phyloP scores from a whole-genome alignment of 2,113 vertebrate species.

The Thunnus thynnus region DNA sequence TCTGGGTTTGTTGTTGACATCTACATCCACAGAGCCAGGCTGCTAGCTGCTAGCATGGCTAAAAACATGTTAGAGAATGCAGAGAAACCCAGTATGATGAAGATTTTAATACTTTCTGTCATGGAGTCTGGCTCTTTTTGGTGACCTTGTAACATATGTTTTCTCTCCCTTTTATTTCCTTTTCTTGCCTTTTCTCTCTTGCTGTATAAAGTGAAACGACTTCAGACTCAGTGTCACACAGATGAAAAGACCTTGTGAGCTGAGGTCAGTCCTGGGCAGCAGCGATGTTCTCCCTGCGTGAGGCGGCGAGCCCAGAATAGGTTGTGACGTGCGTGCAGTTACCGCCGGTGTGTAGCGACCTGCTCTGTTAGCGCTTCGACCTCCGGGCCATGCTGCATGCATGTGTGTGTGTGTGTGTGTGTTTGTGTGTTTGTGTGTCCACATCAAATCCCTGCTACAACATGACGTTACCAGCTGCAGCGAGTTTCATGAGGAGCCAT shows the following conservation, averaged over 20 bases:
- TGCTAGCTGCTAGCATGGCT: too few relatives aligned
- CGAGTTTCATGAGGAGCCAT: background rate
- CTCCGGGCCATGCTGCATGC: background rate
- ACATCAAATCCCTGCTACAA: background rate
- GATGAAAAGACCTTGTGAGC: background rate
- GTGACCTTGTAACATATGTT: background rate
- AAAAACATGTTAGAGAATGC: too few relatives aligned
- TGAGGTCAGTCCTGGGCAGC: slow-evolving; percentile 6
- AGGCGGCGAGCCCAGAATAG: background rate
- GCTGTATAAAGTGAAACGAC: background rate
- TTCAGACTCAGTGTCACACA: background rate
- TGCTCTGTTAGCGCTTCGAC: slow-evolving; percentile 6
- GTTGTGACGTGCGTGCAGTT: slow-evolving; percentile 18
- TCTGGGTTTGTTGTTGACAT: too few relatives aligned
- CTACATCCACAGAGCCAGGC: too few relatives aligned
- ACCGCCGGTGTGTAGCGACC: background rate
- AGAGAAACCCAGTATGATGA: too few relatives aligned
- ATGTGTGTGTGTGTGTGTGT: background rate
- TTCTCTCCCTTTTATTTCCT: background rate
- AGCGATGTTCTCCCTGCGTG: background rate
- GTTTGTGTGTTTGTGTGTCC: background rate
- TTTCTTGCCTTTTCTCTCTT: too few relatives aligned
- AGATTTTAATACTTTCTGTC: too few relatives aligned
- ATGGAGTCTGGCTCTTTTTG: background rate
- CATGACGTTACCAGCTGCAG: background rate